Evolutionary conservation across 1,140 invertebrate species (phyloP).

Genomic region (Ephestia elutella): DNA sequence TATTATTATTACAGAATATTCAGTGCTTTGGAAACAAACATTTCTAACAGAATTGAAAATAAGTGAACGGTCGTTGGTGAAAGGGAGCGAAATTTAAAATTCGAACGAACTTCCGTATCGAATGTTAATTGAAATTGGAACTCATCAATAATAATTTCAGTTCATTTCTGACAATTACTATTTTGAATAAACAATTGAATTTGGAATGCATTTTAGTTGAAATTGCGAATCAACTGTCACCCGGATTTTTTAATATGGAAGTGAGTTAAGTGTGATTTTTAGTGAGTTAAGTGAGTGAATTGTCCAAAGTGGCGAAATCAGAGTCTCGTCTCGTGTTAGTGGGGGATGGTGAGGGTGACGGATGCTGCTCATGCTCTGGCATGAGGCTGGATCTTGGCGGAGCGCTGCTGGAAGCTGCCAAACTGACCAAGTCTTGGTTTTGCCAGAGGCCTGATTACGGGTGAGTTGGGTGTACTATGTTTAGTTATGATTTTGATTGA

Average conservation of each 20-base stretch:
- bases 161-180: no score
- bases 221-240: neutral
- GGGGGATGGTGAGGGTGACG: slow-evolving; percentile 60
- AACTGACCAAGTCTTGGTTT: slow-evolving; percentile 66
- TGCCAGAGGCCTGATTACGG: slow-evolving; percentile 65
- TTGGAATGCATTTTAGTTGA: neutral
- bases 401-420: slow-evolving; percentile 61
- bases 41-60: neutral
- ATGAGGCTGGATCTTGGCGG: slow-evolving; percentile 68
- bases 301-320: slow-evolving; percentile 68
- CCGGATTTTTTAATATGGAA: slow-evolving; percentile 11
- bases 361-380: slow-evolving; percentile 59
- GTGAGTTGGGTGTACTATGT: slow-evolving; percentile 38
- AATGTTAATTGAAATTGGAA: no score
- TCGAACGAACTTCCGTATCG: neutral
- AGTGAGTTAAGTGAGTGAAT: slow-evolving; percentile 12
- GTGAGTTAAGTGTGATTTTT: slow-evolving; percentile 9
- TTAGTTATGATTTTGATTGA: no score
- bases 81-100: neutral
- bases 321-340: slow-evolving; percentile 61
- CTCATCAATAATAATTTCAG: no score
- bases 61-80: no score
- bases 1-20: neutral
- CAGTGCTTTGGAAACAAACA: no score
- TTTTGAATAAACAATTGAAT: neutral